Conservation (phyloP, 2,888 invertebrate genomes). For the Nysson spinosus region DNA sequence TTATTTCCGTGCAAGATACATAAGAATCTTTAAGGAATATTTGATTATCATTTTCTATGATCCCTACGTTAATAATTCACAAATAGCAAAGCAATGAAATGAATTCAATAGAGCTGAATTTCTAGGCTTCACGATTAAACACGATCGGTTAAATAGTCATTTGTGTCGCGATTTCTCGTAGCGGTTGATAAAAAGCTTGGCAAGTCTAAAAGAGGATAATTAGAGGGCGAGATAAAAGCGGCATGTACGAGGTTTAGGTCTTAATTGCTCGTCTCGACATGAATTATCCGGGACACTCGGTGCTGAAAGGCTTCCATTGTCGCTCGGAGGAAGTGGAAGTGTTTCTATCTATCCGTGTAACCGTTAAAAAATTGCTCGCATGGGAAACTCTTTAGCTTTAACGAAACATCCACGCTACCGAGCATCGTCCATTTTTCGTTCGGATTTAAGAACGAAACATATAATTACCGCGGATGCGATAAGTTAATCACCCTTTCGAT, state of each 20-base stretch:
- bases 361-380: conserved; percentile 33
- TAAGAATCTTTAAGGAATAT: too few relatives aligned
- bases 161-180: conserved; percentile 16
- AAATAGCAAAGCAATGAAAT: conserved; percentile 35
- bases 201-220: conserved; percentile 45
- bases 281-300: conserved; percentile 46
- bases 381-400: conserved; percentile 45
- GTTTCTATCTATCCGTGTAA: conserved; percentile 40
- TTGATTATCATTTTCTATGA: too few relatives aligned
- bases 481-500: too few relatives aligned
- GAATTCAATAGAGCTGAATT: conserved; percentile 19
- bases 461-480: too few relatives aligned
- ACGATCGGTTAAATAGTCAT: conserved; percentile 15
- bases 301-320: conserved; percentile 56
- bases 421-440: too few relatives aligned
- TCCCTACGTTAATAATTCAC: too few relatives aligned
- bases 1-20: background rate
- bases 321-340: conserved; percentile 49
- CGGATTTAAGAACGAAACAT: too few relatives aligned
- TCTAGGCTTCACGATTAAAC: conserved; percentile 11
- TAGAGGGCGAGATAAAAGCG: conserved; percentile 43
- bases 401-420: background rate
- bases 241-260: conserved; percentile 30
- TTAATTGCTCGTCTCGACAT: conserved; percentile 48
- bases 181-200: conserved; percentile 19